Evolutionary conservation across 2,888 invertebrate species (phyloP), one percentile per base, ranked within the genome.

Genomic region (Cosmia pyralina): DNA sequence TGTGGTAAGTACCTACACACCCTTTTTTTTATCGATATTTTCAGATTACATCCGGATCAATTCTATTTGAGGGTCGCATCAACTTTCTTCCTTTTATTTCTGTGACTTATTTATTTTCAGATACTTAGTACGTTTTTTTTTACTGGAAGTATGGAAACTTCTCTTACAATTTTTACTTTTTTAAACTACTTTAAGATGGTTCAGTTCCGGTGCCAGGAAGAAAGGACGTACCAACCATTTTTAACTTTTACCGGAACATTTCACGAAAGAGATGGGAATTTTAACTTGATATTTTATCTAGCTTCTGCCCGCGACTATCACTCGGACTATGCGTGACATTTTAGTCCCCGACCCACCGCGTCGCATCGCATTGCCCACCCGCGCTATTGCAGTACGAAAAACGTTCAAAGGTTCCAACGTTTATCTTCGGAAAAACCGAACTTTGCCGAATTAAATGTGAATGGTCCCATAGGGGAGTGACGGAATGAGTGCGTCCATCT

Each of bases 111-210:
- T 79, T 72, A n/a, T 79, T 72, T 63, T 22, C 15, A 50, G 34
- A 64, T 41, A n/a, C n/a, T n/a, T n/a, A n/a, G n/a, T n/a, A n/a
- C n/a, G n/a, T n/a, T 46, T 50, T 22, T 58, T 46, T 50, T 19
- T 34, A 34, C 41, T 0, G 1, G 13, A 48, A 48, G 38, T 6
- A 4, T 6, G n/a, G n/a, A n/a, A n/a, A 50, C 57, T 66, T 74
- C 50, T 64, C 28, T 55, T 15, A 19, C 0, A 19, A 15, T 34
- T 50, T 34, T 5, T 6, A 22, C 44, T 11, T n/a, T 72, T 59
- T 74, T 34, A 17, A 65, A 81, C 19, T 65, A 41, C 69, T 69
- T 69, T 52, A 48, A 57, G 44, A 75, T 64, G 19, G 50, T 13
- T 57, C 13, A 41, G 10, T 69, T 65, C 55, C 55, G 52, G 41